A percentile compares a stretch with the other conserved stretches of the same genome.
Evolutionary conservation across 1,140 invertebrate genomes (phyloP).

Genomic region (Hormaphis cornu): DNA sequence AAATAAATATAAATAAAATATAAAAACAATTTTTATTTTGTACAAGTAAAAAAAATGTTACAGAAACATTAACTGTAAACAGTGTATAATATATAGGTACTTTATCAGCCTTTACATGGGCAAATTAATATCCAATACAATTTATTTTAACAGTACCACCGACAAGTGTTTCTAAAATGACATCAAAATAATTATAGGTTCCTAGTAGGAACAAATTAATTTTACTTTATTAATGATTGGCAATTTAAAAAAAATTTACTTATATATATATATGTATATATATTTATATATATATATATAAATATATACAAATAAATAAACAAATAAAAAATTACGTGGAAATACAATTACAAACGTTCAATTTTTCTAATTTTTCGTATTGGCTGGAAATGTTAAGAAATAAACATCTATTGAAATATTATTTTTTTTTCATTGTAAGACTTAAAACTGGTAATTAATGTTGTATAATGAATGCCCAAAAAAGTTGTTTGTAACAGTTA

Average conservation of each 20-base stretch:
- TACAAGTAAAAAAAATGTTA: conserved; percentile 31
- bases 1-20: conserved; percentile 17
- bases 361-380: not conserved
- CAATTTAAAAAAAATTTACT: not conserved
- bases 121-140: conserved; percentile 19
- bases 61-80: conserved; percentile 27
- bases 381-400: not conserved
- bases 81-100: conserved; percentile 29
- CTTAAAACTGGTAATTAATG: too few relatives aligned
- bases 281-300: conserved; percentile 16
- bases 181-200: not conserved
- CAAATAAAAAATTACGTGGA: conserved; percentile 18
- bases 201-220: conserved; percentile 19
- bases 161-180: conserved; percentile 13
- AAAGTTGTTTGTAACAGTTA: too few relatives aligned
- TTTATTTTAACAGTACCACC: conserved; percentile 5
- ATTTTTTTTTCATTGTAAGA: too few relatives aligned
- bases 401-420: too few relatives aligned
- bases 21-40: conserved; percentile 29
- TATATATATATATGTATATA: not conserved
- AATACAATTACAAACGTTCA: not conserved
- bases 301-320: conserved; percentile 20
- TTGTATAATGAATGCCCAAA: too few relatives aligned
- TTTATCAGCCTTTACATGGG: conserved; percentile 28
- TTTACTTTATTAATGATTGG: not conserved